Percentiles rank a stretch among this genome's conserved stretches.
These are phyloP conservation scores for Pogonognathellus flavescens DNA, from an alignment of 1,140 invertebrate species.

Conservation along the genomic window DNA sequence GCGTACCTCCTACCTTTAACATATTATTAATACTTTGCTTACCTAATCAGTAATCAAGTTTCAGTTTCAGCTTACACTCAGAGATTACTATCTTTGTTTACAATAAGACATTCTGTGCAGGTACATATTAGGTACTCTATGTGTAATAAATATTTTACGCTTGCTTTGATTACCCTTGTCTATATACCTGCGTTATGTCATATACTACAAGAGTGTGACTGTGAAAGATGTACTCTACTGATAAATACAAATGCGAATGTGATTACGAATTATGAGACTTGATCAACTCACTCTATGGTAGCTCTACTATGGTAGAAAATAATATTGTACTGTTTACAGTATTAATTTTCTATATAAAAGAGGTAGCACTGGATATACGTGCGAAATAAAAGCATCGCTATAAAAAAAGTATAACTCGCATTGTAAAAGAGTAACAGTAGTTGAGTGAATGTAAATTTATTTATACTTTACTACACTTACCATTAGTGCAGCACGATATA, in stretches of 20 bases:
- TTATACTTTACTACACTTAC: too few species aligned
- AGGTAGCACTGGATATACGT: too few species aligned
- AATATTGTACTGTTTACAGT: too few species aligned
- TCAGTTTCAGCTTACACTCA: constrained; percentile 25
- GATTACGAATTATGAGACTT: not conserved
- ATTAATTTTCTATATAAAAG: too few species aligned
- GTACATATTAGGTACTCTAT: not conserved
- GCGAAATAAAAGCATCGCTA: too few species aligned
- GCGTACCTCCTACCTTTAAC: not conserved
- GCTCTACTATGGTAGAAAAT: too few species aligned
- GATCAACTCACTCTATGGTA: not conserved
- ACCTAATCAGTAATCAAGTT: constrained; percentile 47
- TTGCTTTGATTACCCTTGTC: constrained; percentile 8
- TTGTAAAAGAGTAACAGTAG: too few species aligned
- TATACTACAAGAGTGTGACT: not conserved
- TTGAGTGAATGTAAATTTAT: too few species aligned
- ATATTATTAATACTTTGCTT: not conserved
- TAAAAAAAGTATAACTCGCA: too few species aligned
- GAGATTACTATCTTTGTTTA: constrained; percentile 38
- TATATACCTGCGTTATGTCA: not conserved
- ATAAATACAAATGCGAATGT: not conserved
- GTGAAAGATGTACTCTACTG: not conserved
- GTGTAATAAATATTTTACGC: not conserved
- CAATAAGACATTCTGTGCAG: not conserved
- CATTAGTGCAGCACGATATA: too few species aligned